These are phyloP conservation scores for Rugalucina vietnamica DNA, from an alignment of 2,888 invertebrate species.

Conservation along the genomic window DNA sequence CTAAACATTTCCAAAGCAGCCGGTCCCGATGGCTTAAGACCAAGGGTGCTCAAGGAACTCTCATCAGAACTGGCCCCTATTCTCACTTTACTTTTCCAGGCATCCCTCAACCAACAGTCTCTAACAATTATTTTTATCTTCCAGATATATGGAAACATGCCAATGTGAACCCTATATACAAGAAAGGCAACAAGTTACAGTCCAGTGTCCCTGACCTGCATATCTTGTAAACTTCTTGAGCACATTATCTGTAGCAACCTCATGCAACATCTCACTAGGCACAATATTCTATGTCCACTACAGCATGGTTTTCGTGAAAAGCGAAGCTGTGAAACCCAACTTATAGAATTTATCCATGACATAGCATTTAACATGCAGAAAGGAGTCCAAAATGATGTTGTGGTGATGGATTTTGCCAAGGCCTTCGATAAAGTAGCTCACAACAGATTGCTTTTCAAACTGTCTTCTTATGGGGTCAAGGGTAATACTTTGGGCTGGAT, in stretches of 20 bases:
- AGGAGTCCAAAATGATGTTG: no score
- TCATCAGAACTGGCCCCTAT: constrained; percentile 7
- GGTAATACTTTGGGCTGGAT: background rate
- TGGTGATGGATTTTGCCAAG: no score
- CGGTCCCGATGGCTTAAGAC: background rate
- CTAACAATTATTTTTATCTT: no score
- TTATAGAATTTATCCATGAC: no score
- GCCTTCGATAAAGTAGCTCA: no score
- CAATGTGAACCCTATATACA: constrained; percentile 17
- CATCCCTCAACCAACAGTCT: constrained; percentile 6
- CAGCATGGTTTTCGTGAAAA: background rate
- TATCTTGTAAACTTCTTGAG: background rate
- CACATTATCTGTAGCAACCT: constrained; percentile 7
- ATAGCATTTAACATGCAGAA: no score
- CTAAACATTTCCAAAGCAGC: background rate
- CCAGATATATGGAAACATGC: constrained; percentile 17
- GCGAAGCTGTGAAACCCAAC: background rate
- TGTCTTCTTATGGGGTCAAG: background rate
- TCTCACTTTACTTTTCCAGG: background rate
- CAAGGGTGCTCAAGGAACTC: background rate
- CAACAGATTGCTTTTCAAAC: constrained; percentile 1
- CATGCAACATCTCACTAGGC: background rate
- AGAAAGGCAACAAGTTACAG: constrained; percentile 3
- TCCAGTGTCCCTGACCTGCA: constrained; percentile 1
- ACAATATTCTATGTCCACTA: background rate